Evolutionary conservation across 2,888 invertebrate species (phyloP).

Genomic region (Agrilus mali): DNA sequence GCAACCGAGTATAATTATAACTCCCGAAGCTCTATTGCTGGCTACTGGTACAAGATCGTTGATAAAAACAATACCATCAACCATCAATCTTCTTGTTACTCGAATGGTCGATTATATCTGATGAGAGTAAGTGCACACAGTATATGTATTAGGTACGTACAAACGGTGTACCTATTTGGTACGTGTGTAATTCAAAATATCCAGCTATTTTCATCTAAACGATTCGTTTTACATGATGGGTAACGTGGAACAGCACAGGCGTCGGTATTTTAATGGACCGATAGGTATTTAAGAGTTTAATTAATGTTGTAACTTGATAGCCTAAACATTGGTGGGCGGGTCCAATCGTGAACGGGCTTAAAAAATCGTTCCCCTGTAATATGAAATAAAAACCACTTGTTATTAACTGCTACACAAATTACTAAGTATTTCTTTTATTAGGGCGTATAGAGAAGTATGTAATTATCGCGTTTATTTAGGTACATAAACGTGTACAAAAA

Average conservation of each 20-base stretch:
- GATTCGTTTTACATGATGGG: no score
- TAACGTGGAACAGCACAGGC: no score
- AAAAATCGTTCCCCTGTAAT: conserved; percentile 13
- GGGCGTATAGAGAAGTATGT: background rate
- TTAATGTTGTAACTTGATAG: conserved; percentile 29
- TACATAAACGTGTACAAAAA: background rate
- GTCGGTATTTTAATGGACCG: conserved; percentile 27
- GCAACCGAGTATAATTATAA: background rate
- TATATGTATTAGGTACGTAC: no score
- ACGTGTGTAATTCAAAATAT: no score
- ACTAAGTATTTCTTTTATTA: conserved; percentile 9
- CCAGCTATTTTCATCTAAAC: no score
- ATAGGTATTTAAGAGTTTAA: conserved; percentile 29
- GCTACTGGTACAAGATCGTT: no score
- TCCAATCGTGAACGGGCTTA: conserved; percentile 21
- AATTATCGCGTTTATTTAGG: background rate
- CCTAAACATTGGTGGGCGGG: conserved; percentile 26
- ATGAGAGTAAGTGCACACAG: no score
- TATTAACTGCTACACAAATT: conserved; percentile 9
- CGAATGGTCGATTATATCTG: no score
- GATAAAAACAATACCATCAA: no score
- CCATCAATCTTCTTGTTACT: no score
- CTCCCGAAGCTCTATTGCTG: no score
- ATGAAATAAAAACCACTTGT: conserved; percentile 8
- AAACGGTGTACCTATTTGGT: no score